Evolutionary conservation across 1,140 invertebrate species (phyloP).

Genomic region (Drosophila lacteicornis): DNA sequence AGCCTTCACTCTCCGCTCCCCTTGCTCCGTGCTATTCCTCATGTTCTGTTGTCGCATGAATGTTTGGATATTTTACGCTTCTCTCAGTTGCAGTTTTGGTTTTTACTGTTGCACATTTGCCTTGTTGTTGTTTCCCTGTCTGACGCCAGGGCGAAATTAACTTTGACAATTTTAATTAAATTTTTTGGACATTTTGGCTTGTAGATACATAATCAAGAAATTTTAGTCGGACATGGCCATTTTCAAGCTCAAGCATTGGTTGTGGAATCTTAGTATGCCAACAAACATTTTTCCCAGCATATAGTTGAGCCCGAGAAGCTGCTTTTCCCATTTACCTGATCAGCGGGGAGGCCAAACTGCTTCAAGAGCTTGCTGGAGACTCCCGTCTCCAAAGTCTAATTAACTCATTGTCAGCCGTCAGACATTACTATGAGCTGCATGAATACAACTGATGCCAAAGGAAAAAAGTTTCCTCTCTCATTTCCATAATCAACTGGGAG

Average conservation of each 20-base stretch:
- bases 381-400: conserved; percentile 8
- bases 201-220: conserved; percentile 58
- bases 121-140: conserved; percentile 28
- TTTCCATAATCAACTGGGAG: conserved; percentile 38
- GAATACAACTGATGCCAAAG: conserved; percentile 5
- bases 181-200: conserved; percentile 66
- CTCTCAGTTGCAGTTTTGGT: conserved; percentile 32
- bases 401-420: conserved; percentile 29
- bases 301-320: neutral
- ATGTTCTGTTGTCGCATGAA: conserved; percentile 44
- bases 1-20: neutral
- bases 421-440: conserved; percentile 40
- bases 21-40: conserved; percentile 1
- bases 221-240: conserved; percentile 29
- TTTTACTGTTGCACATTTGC: conserved; percentile 40
- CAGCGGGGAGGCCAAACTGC: neutral
- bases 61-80: conserved; percentile 68
- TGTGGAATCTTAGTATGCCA: conserved; percentile 13
- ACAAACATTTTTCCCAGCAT: conserved; percentile 1
- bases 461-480: conserved; percentile 13
- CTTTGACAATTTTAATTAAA: conserved; percentile 80
- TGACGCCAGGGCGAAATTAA: conserved; percentile 60
- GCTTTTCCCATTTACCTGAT: conserved; percentile 17
- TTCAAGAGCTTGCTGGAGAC: neutral
- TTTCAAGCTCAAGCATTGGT: neutral